phyloP scores from a whole-genome alignment of 2,113 vertebrate genomes.

The Spermophilus dauricus region DNA sequence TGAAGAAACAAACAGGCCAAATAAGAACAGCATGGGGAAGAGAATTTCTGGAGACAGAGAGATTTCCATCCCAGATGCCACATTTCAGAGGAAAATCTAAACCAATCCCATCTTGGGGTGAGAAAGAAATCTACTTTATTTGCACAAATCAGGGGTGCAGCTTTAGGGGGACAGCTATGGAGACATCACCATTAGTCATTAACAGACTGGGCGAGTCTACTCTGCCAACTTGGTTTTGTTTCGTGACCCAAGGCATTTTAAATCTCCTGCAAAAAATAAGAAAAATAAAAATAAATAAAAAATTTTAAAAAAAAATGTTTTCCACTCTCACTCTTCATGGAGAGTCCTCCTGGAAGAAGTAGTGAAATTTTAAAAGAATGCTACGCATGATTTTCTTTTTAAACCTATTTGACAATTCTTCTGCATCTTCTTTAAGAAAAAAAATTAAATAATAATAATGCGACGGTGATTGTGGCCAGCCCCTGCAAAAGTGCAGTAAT shows the following conservation, averaged over 20 bases:
- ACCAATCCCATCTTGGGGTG: not conserved
- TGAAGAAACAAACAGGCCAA: not conserved
- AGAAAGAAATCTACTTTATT: not conserved
- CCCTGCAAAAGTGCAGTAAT: slow-evolving; percentile 33
- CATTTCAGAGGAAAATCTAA: not conserved
- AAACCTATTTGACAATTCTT: slow-evolving; percentile 15
- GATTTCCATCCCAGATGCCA: not conserved
- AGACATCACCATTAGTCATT: not conserved
- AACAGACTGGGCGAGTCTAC: not conserved
- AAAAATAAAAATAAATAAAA: not conserved
- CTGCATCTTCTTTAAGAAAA: slow-evolving; percentile 38
- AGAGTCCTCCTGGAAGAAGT: not conserved
- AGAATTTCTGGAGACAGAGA: not conserved
- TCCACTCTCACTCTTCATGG: not conserved
- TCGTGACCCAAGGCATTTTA: not conserved
- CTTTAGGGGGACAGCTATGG: not conserved
- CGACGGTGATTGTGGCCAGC: not conserved
- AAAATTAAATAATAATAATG: not conserved
- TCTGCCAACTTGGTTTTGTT: not conserved
- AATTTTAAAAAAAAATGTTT: not conserved
- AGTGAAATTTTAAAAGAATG: not conserved
- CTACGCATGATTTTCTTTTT: not conserved
- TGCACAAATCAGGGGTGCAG: not conserved
- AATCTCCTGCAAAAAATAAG: not conserved
- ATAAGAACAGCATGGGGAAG: not conserved